Percentiles rank a stretch among this genome's conserved stretches.
These are phyloP conservation scores for Cataglyphis rosenhaueri DNA, from an alignment of 2,888 invertebrate species.

Conservation along the genomic window DNA sequence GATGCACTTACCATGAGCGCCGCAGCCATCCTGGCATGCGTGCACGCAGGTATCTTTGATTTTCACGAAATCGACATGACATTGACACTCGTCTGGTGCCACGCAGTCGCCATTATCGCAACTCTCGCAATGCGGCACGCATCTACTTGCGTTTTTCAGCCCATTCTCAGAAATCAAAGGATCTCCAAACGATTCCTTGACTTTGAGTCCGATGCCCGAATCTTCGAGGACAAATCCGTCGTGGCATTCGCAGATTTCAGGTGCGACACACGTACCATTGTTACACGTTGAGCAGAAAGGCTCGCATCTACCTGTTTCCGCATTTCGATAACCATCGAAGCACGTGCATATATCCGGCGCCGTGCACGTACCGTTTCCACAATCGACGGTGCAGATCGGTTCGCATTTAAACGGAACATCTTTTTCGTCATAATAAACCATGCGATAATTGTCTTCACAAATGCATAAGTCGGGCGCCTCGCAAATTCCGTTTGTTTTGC, in stretches of 20 bases:
- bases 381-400: constrained; percentile 81
- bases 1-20: constrained; percentile 71
- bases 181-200: constrained; percentile 53
- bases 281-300: constrained; percentile 45
- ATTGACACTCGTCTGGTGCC: constrained; percentile 82
- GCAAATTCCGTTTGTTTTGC: constrained; percentile 86
- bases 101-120: constrained; percentile 86
- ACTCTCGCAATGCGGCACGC: constrained; percentile 67
- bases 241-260: constrained; percentile 62
- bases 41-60: constrained; percentile 70
- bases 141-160: constrained; percentile 32
- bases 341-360: constrained; percentile 79
- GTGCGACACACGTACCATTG: constrained; percentile 64
- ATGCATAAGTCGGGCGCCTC: constrained; percentile 77
- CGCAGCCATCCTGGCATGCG: constrained; percentile 80
- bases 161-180: not conserved
- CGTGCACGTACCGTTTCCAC: constrained; percentile 85
- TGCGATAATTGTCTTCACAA: constrained; percentile 76
- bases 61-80: constrained; percentile 84
- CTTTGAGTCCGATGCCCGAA: not conserved
- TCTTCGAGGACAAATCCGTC: constrained; percentile 39
- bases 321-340: constrained; percentile 70
- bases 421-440: not conserved
- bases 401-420: constrained; percentile 79
- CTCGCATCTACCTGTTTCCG: constrained; percentile 24